phyloP scores from a whole-genome alignment of 2,113 vertebrate species.

The Pontoporia blainvillei region DNA sequence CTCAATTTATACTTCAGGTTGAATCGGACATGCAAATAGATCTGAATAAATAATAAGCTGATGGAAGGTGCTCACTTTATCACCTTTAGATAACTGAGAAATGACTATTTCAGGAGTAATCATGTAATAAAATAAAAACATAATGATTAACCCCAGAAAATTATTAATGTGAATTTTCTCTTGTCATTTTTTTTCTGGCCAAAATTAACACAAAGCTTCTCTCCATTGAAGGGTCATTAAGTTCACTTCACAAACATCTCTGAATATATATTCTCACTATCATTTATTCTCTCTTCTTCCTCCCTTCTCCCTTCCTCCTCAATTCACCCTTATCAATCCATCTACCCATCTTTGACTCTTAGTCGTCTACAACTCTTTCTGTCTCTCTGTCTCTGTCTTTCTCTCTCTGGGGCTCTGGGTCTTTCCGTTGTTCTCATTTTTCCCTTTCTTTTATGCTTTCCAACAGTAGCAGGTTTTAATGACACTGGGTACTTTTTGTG shows the following conservation, averaged over 20 bases:
- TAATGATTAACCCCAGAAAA: background rate
- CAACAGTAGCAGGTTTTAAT: background rate
- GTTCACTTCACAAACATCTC: background rate
- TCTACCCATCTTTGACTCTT: background rate
- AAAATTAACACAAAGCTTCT: background rate
- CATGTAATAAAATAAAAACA: background rate
- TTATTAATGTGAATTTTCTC: background rate
- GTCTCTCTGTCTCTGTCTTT: background rate
- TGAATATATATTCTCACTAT: background rate
- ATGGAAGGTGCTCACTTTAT: background rate
- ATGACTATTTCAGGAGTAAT: background rate
- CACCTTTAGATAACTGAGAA: background rate
- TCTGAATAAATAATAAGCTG: background rate
- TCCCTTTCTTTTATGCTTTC: background rate
- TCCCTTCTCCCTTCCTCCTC: background rate
- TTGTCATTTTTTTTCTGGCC: background rate
- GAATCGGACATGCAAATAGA: background rate
- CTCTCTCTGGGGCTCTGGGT: background rate
- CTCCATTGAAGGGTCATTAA: background rate
- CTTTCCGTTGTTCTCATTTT: background rate
- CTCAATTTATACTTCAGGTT: background rate
- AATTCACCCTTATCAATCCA: background rate
- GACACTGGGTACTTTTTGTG: background rate
- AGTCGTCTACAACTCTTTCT: background rate
- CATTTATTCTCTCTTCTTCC: background rate